phyloP scores from a whole-genome alignment of 2,797 vertebrate species.

The Garrulus glandarius region DNA sequence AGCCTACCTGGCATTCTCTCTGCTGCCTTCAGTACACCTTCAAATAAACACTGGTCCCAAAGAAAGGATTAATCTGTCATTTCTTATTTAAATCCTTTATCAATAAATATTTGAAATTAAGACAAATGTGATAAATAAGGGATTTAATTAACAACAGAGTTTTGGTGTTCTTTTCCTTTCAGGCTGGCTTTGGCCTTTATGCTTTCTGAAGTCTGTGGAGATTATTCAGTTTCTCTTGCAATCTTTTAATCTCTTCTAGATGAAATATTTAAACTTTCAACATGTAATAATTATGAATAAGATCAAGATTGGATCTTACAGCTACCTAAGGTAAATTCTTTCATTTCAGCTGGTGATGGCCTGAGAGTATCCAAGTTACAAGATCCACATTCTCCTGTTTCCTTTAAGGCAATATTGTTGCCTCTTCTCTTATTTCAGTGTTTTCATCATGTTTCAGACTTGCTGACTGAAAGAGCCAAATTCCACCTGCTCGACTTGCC shows the following conservation, averaged over 20 bases:
- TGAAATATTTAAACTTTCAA: conserved; percentile 63
- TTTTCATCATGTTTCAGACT: neutral
- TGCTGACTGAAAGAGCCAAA: neutral
- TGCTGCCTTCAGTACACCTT: neutral
- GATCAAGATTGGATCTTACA: neutral
- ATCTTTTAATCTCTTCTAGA: conserved; percentile 45
- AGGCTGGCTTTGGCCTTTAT: neutral
- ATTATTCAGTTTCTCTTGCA: neutral
- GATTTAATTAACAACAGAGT: conserved; percentile 24
- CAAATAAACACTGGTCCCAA: neutral
- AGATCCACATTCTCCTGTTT: neutral
- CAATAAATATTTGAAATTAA: conserved; percentile 57
- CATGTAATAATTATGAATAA: conserved; percentile 40
- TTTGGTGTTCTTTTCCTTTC: neutral
- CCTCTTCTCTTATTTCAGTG: neutral
- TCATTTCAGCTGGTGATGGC: neutral
- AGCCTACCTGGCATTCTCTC: neutral
- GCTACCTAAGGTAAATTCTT: neutral
- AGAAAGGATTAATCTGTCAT: conserved; percentile 29
- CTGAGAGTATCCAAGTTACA: neutral
- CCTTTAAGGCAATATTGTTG: neutral
- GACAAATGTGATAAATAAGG: conserved; percentile 44
- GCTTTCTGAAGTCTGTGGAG: neutral
- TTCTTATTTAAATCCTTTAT: conserved; percentile 31
- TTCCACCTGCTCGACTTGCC: neutral